Evolutionary conservation across 2,888 invertebrate genomes (phyloP), one percentile per base, ranked within the genome.

Genomic region (Onchidella celtica): DNA sequence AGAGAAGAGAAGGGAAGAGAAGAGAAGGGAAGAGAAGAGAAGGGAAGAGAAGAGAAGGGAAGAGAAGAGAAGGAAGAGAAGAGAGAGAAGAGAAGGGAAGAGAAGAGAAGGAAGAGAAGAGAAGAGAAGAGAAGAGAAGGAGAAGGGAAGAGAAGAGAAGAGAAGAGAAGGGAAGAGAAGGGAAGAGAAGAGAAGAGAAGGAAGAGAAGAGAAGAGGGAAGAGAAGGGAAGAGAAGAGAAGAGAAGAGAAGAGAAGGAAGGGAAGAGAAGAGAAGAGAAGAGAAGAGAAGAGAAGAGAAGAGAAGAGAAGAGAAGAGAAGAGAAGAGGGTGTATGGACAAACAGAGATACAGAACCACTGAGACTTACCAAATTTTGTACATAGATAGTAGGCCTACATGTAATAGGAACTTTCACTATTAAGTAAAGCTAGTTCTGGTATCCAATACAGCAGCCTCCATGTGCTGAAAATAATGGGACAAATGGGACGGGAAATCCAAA

Each of bases 141-240:
- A 38, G 47, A 61, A 29, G 40, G 65, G 24, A 36, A 40, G 29
- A 32, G 3, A 75, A 14, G 3, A 38, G 21, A 1, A 40, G 24
- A 34, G 77, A n/a, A n/a, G 47, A 14, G 27, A 65, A n/a, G 68
- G 69, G 27, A 40, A 27, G n/a, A 29, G 61, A 21, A n/a, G 79
- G 1, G 36, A 14, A 63, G 34, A 55, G 32, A 61, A 65, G 17
- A 47, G 24, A 1, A 34, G 70, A 36, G 38, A 69, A n/a, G 69
- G 34, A 32, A 69, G 17, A 34, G 69, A 34, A 24, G 38, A 55
- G n/a, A 59, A 24, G 17, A 69, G 40, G 47, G 24, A 29, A 21
- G 72, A 59, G 14, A 24, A 57, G 1, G 38, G 47, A 32, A 24
- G 17, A 21, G 21, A 34, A 1, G 47, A 47, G 17, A 11, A 47